Conservation (phyloP, 2,797 vertebrate genomes). For the Microctenopoma steveboyesi region DNA sequence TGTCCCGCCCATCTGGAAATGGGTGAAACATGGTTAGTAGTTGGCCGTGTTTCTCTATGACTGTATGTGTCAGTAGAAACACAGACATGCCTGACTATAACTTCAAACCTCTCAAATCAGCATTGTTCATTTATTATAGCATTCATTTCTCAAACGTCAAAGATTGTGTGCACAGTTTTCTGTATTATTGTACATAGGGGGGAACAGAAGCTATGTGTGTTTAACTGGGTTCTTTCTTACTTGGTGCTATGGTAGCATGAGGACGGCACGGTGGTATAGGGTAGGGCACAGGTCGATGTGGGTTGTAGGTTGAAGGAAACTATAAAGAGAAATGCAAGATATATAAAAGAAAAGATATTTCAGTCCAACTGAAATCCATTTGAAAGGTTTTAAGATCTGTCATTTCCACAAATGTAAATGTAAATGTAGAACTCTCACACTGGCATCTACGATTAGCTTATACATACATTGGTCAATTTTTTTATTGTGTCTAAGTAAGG, state of each 20-base stretch:
- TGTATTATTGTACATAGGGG: background rate
- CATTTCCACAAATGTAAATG: background rate
- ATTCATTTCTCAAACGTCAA: constrained; percentile 9
- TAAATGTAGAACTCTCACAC: background rate
- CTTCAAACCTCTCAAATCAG: constrained; percentile 17
- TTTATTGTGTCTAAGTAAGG: background rate
- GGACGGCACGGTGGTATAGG: constrained; percentile 97
- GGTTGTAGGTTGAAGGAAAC: constrained; percentile 97
- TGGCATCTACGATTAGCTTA: background rate
- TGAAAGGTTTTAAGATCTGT: background rate
- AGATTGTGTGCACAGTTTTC: background rate
- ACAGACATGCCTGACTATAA: constrained; percentile 6
- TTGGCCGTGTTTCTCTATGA: too few relatives aligned
- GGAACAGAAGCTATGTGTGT: background rate
- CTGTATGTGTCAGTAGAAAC: too few relatives aligned
- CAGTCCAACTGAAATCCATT: background rate
- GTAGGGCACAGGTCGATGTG: constrained; percentile 97
- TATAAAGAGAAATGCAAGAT: constrained; percentile 58
- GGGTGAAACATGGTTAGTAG: too few relatives aligned
- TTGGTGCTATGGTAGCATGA: constrained; percentile 97
- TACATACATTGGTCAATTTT: background rate
- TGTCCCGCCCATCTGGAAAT: constrained; percentile 26
- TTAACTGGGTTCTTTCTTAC: constrained; percentile 83
- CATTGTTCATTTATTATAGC: background rate
- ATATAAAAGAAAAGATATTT: background rate